Evolutionary conservation across 2,113 vertebrate species (phyloP), one percentile per base, ranked within the genome.

Genomic region (Thryonomys swinderianus): DNA sequence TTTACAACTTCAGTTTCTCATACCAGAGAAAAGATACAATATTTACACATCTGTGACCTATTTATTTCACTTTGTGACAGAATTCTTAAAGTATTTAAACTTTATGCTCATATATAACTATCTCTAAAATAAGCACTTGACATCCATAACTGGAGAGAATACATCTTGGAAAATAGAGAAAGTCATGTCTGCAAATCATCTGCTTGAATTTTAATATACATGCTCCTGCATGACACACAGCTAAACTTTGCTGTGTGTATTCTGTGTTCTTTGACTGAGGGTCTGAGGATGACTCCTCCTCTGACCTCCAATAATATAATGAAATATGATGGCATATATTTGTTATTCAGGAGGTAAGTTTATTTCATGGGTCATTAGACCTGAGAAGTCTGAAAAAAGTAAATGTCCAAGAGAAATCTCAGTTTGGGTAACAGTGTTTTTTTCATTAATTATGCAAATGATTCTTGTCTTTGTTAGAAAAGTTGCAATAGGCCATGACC

Each of bases 321-420:
- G 62, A 53, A 37, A 79, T 78, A 90, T n/a, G 61, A 13, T 53
- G 9, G 89, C 30, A 34, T 61, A 85, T 45, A 79, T 85, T 90
- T 93, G 17, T 73, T n/a, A 71, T 48, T 62, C 90, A 55, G 61
- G 0, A 62, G 17, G 13, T 20, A 5, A 76, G 37, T 94, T 80
- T 66, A 14, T 82, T 83, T 92, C n/a, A 62, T 53, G 66, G 37
- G 20, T 88, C n/a, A 45, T 74, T 59, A 82, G 83, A 37, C 64
- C 53, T 80, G 78, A 67, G 34, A 80, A 64, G 23, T 80, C 34
- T 92, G 64, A 90, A 74, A 93, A 51, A 78, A 92, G n/a, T 21
- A 16, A 69, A 32, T 21, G 7, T n/a, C 18, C 57, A 82, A 59
- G n/a, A 92, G 16, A 2, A 59, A 3, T 16, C 48, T 87, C 45